Evolutionary conservation across 1,140 invertebrate genomes (phyloP), one percentile per base, ranked within the genome.

Genomic region (Bombus confusus): DNA sequence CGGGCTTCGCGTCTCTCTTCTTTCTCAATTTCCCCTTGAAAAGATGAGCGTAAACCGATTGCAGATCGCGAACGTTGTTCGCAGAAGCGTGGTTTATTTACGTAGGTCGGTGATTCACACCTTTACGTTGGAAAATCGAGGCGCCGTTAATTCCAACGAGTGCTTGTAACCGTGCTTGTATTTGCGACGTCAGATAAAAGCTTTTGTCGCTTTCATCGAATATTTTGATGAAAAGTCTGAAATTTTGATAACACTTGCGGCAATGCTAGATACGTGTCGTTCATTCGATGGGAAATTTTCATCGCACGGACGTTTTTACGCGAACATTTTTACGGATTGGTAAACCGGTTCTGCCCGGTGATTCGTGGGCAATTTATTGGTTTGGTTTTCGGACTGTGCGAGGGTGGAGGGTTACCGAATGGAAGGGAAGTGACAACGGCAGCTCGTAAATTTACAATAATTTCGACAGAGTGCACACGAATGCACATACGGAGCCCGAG

Each of bases 391-490:
- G 71, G 80, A 81, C 80, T 43, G 66, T 13, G 41, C 87, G 84
- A 69, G 84, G 86, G 59, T 52, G 47, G 47, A 52, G 47, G 86
- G 75, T 83, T 79, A 86, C 73, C 88, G 89, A 89, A 93, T 91
- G 86, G 88, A 92, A 88, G 89, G 89, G 85, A 93, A 91, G 90
- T 89, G 92, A 93, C 91, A 91, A 92, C 85, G 75, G 84, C 34
- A 9, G 77, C 86, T 90, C 92, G 88, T 93, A 93, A 93, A 93
- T 93, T 93, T 85, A 83, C 89, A 91, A 93, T 93, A 92, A 93
- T 91, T 93, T 89, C 91, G 80, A 90, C 83, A 90, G 88, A 92
- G 86, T 89, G 83, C 85, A 90, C 86, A 83, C 73, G 80, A 82
- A 72, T 79, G 79, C 72, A 66, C 75, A n/a, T 66, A 59, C 39